Base-by-base conservation (phyloP, 2,113 vertebrate species). In the Tachuris rubrigastra region DNA sequence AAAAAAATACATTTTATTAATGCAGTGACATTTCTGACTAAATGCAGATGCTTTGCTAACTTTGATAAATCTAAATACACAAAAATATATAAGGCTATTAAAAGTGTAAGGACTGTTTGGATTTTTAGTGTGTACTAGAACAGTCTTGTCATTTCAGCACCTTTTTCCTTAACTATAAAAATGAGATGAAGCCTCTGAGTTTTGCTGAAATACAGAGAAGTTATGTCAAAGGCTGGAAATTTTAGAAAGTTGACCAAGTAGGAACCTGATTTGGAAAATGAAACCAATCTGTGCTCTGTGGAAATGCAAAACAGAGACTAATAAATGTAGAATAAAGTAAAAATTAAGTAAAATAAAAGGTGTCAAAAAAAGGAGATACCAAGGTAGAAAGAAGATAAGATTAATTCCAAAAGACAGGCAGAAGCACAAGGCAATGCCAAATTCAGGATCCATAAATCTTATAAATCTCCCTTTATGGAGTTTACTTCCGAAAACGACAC, bases 61-160 rank as follows among this genome's bases (percentile, higher is more conserved):
- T 55, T 66, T 14, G 39, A 2, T 47, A 71, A 55, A 75, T 75
- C 10, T 33, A 79, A 66, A 80, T 83, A 7, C 20, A 66, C 15
- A 60, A 1, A 69, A 87, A 77, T 66, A 47, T 6, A 1, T 65
- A 66, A 71, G 3, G 9, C 2, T 33, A 59, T 18, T 39, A 58
- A 71, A 80, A 87, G 42, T 53, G 5, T 22, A 11, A 39, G 1
- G 4, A 4, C 8, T 72, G 21, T 33, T 80, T 44, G 18, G 27
- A 46, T 62, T 69, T 83, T 50, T 50, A 52, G 3, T 33, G 14
- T 8, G 0, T 52, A 24, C 8, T 24, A 14, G 80, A 77, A 66
- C 4, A 16, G 1, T 31, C 33, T 85, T 0, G 0, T 55, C 8
- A 6, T 84, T 81, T 85, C 30, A 42, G 23, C 44, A 8, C 1